phyloP scores from a whole-genome alignment of 2,888 invertebrate species.

The Agrochola macilenta region DNA sequence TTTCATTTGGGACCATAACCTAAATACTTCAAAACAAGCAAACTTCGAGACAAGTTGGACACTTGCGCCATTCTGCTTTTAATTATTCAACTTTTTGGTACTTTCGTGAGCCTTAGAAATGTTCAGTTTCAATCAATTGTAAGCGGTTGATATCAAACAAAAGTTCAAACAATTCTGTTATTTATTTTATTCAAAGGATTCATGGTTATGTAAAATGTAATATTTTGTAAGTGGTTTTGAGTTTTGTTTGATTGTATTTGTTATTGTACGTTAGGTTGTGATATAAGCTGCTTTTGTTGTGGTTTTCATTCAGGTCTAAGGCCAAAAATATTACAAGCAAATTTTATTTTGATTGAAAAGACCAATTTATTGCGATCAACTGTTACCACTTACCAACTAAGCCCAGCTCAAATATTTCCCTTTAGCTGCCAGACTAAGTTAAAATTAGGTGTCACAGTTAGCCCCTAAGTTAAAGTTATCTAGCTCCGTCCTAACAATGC shows the following conservation, averaged over 20 bases:
- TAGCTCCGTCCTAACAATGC: constrained; percentile 37
- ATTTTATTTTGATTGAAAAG: background rate
- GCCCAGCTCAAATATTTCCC: background rate
- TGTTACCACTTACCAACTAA: background rate
- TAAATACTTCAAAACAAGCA: constrained; percentile 58
- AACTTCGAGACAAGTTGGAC: constrained; percentile 67
- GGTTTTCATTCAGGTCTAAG: constrained; percentile 1
- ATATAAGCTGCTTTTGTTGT: constrained; percentile 34
- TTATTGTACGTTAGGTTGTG: background rate
- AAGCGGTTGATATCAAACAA: constrained; percentile 24
- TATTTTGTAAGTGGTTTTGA: constrained; percentile 7
- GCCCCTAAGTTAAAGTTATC: constrained; percentile 23
- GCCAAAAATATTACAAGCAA: background rate
- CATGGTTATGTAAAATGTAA: constrained; percentile 13
- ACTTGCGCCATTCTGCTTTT: constrained; percentile 56
- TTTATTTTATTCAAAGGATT: constrained; percentile 47
- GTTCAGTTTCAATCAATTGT: constrained; percentile 44
- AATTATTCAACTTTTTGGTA: constrained; percentile 61
- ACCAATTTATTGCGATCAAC: background rate
- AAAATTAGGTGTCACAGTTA: constrained; percentile 46
- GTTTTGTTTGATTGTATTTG: constrained; percentile 4
- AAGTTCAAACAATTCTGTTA: constrained; percentile 39
- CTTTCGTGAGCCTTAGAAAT: constrained; percentile 25
- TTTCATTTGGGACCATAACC: background rate
- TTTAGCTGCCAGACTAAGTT: constrained; percentile 15